A percentile compares a stretch with the other conserved stretches of the same genome.
phyloP scores from a whole-genome alignment of 2,888 invertebrate species.

The Bruchidius siliquastri region DNA sequence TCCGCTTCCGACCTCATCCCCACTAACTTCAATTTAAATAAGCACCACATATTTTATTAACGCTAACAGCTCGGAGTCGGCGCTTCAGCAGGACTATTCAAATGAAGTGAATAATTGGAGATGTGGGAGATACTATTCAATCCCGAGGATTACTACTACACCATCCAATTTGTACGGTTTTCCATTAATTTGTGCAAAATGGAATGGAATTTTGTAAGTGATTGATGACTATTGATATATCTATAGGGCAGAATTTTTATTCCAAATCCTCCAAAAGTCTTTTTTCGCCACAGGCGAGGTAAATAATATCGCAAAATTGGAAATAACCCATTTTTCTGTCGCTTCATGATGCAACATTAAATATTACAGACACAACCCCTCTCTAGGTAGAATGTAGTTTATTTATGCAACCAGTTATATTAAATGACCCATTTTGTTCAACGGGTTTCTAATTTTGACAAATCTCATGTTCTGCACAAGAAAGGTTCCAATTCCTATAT shows the following conservation, averaged over 20 bases:
- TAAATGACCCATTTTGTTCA: no score
- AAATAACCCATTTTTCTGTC: no score
- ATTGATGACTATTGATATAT: background rate
- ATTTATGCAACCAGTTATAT: no score
- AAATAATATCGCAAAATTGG: no score
- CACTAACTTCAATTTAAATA: background rate
- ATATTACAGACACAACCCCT: no score
- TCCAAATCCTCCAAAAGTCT: no score
- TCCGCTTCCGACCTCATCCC: background rate
- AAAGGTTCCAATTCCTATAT: no score
- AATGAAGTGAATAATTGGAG: background rate
- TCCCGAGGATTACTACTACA: background rate
- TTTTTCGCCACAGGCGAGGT: no score
- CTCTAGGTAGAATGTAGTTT: no score
- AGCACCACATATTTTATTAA: background rate
- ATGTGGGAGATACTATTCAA: background rate
- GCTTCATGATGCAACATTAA: no score
- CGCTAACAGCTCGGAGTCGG: background rate
- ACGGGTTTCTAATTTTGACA: no score
- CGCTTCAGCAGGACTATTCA: background rate
- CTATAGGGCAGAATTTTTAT: background rate
- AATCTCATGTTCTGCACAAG: no score
- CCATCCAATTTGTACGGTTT: background rate
- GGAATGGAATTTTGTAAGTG: background rate
- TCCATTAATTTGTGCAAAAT: background rate